Percentiles rank a stretch among this genome's conserved stretches.
phyloP scores from a whole-genome alignment of 2,888 invertebrate genomes.

The Orthonychiurus folsomi region DNA sequence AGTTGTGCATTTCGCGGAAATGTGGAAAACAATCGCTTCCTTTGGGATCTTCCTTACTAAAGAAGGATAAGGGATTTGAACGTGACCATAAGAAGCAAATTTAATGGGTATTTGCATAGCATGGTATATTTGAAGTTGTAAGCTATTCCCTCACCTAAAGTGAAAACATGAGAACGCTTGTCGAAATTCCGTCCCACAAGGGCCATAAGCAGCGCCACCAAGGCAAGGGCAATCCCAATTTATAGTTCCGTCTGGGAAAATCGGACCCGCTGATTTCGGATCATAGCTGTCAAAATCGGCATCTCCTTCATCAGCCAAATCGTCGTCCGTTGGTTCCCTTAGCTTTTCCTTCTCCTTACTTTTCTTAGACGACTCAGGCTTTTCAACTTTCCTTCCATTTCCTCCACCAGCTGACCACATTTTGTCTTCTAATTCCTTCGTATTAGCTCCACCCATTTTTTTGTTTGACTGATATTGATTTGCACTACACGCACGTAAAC shows the following conservation, averaged over 20 bases:
- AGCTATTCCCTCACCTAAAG: constrained; percentile 53
- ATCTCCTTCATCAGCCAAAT: neutral
- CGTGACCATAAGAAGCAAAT: too few species aligned
- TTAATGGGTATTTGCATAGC: too few species aligned
- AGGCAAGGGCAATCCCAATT: constrained; percentile 97
- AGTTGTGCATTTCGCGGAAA: constrained; percentile 82
- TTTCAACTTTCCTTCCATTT: neutral
- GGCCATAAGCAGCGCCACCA: constrained; percentile 95
- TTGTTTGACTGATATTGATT: neutral
- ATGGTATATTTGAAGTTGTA: neutral
- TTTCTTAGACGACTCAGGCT: neutral
- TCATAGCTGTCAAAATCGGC: constrained; percentile 51
- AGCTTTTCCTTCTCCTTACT: neutral
- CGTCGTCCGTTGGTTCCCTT: neutral
- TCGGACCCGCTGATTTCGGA: constrained; percentile 68
- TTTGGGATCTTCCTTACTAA: constrained; percentile 67
- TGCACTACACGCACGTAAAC: neutral
- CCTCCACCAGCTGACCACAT: neutral
- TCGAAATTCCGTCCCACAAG: constrained; percentile 85
- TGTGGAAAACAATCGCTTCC: constrained; percentile 86
- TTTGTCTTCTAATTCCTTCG: neutral
- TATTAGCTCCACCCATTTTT: neutral
- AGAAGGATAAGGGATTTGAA: constrained; percentile 12
- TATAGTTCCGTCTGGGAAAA: constrained; percentile 75
- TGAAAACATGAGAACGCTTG: constrained; percentile 94